Evolutionary conservation across 2,113 vertebrate genomes (phyloP), one percentile per base, ranked within the genome.

Genomic region (Dipodomys ordii): DNA sequence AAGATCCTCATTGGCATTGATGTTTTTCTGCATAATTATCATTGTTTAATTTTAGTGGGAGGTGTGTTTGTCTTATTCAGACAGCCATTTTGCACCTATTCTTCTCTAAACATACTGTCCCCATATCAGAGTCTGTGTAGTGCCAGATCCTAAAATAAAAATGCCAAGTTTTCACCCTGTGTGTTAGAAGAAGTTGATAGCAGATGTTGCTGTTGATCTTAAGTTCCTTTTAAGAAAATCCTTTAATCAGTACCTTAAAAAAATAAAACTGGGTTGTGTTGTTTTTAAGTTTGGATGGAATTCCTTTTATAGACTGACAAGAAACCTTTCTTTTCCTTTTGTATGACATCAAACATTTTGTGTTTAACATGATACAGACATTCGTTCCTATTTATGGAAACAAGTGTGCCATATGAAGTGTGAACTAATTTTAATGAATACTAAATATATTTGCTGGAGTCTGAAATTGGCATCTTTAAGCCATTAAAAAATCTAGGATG

Each of bases 1-100:
- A 97, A 95, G 93, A 92, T 96, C 95, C 83, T 97, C 53, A 81
- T 96, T 84, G 96, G 96, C 96, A 92, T 85, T 96, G 88, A 93
- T 97, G 88, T 89, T 86, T 95, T 97, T 97, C 96, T 97, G 96
- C 95, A 57, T 95, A 95, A 96, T 89, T 69, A 93, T 93, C 94
- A 95, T 98, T 98, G 96, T 98, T 98, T 97, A 95, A 96, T 97
- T 97, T 97, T 97, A 87, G 96, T 98, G 81, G 97, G 97, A 98
- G 96, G 97, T 96, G 92, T 97, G 95, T 97, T 97, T 97, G 97
- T 96, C 98, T 96, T 97, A 90, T 98, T 97, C 96, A 97, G 97
- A 97, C 97, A 97, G 96, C 97, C 95, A 22, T 97, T 98, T 98
- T 98, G 97, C 97, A 98, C 98, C 97, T 97, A 98, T 98, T 97